phyloP scores from a whole-genome alignment of 1,140 invertebrate species.

The Batillaria attramentaria region DNA sequence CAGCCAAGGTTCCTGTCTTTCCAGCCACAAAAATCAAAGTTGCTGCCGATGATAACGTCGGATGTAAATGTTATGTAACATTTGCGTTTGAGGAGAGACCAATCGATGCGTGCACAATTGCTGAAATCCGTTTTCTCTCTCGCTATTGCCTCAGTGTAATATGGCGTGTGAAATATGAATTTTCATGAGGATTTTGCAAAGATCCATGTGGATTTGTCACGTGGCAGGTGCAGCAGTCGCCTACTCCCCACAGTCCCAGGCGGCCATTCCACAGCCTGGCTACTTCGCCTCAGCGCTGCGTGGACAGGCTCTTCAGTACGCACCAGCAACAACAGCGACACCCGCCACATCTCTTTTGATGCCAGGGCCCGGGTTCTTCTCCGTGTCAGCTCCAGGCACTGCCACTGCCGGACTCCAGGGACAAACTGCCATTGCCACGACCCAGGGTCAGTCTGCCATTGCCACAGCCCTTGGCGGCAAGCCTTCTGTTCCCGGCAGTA shows the following conservation, averaged over 20 bases:
- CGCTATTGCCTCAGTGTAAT: too few species aligned
- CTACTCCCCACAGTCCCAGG: slow-evolving; percentile 41
- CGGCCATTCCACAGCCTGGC: slow-evolving; percentile 51
- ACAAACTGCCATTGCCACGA: not conserved
- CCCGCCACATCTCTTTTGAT: slow-evolving; percentile 8
- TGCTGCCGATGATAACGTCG: not conserved
- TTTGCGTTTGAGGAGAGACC: too few species aligned
- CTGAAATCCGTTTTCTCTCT: too few species aligned
- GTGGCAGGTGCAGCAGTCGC: slow-evolving; percentile 44
- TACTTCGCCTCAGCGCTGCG: slow-evolving; percentile 60
- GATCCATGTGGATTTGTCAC: too few species aligned
- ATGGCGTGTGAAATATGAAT: too few species aligned
- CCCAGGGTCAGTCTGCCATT: slow-evolving; percentile 16
- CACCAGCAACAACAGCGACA: slow-evolving; percentile 20
- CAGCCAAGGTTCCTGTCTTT: too few species aligned
- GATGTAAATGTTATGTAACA: too few species aligned
- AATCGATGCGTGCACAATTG: too few species aligned
- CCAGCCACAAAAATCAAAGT: not conserved
- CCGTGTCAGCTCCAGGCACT: slow-evolving; percentile 34
- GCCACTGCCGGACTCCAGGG: not conserved
- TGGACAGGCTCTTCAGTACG: slow-evolving; percentile 63
- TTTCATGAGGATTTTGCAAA: too few species aligned
- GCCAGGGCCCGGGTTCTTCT: slow-evolving; percentile 61
- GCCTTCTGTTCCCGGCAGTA: not conserved
- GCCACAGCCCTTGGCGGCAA: not conserved